These are phyloP conservation scores for Nomada goodeniana DNA, from an alignment of 2,888 invertebrate genomes.

Conservation along the genomic window DNA sequence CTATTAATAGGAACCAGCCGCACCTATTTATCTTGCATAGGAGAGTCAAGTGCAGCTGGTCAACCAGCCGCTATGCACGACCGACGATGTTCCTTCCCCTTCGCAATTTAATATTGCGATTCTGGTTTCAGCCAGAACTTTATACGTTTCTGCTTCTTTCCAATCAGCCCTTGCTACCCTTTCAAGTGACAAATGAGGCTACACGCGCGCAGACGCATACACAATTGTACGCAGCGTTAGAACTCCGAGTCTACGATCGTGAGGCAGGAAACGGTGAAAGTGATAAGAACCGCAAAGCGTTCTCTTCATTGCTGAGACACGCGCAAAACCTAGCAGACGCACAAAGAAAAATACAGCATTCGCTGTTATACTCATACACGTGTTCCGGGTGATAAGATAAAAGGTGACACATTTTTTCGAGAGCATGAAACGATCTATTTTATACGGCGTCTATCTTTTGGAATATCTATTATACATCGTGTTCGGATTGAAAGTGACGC, in stretches of 20 bases:
- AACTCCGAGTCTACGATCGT: neutral
- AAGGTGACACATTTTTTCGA: slow-evolving; percentile 54
- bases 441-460: slow-evolving; percentile 1
- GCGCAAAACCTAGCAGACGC: slow-evolving; percentile 21
- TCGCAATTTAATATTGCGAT: slow-evolving; percentile 21
- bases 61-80: slow-evolving; percentile 36
- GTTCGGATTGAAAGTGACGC: neutral
- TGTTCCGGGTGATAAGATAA: slow-evolving; percentile 63
- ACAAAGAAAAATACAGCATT: slow-evolving; percentile 15
- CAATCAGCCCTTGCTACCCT: neutral
- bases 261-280: slow-evolving; percentile 23
- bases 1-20: slow-evolving; percentile 77
- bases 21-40: slow-evolving; percentile 77
- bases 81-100: slow-evolving; percentile 40
- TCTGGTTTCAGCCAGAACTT: neutral
- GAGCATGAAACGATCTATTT: slow-evolving; percentile 35
- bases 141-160: neutral
- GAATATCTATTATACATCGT: slow-evolving; percentile 6
- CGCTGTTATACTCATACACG: slow-evolving; percentile 33
- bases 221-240: neutral
- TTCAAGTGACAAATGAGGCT: too few species aligned
- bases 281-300: slow-evolving; percentile 12
- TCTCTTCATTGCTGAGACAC: slow-evolving; percentile 1
- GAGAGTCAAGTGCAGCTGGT: slow-evolving; percentile 73
- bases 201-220: too few species aligned